Percentiles rank a stretch among this genome's conserved stretches.
Evolutionary conservation across 2,797 vertebrate genomes (phyloP).

Genomic region (Leucoraja ocellata): DNA sequence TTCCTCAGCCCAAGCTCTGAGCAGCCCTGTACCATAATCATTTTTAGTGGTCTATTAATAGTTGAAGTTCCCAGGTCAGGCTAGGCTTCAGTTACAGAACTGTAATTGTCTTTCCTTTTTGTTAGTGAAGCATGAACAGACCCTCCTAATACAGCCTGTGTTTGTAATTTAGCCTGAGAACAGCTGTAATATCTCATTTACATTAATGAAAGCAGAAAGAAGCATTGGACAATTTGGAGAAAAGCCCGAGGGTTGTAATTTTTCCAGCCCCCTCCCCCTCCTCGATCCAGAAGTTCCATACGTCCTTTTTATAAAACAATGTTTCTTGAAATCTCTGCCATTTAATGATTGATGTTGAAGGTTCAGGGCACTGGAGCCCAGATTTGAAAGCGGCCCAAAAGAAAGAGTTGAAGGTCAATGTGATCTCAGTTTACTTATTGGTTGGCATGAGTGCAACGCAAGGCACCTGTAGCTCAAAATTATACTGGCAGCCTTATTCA

Average conservation of each 20-base stretch:
- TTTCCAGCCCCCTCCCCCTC: background rate
- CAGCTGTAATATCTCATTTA: conserved; percentile 30
- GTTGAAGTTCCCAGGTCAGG: conserved; percentile 2
- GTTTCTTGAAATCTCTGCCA: background rate
- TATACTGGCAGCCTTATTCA: background rate
- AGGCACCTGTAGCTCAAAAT: conserved; percentile 11
- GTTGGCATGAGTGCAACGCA: background rate
- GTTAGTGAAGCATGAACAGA: conserved; percentile 25
- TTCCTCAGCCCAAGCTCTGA: background rate
- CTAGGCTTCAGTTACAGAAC: conserved; percentile 24
- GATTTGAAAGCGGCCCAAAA: conserved; percentile 9
- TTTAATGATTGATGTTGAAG: background rate
- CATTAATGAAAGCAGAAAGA: background rate
- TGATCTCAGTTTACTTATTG: background rate
- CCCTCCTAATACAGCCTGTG: conserved; percentile 7
- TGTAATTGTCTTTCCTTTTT: conserved; percentile 31
- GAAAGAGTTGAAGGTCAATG: background rate
- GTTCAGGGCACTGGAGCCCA: background rate
- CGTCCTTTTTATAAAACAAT: background rate
- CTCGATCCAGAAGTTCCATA: background rate
- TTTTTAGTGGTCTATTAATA: conserved; percentile 32
- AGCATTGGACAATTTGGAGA: background rate
- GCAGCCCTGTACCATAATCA: conserved; percentile 16
- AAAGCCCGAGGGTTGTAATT: background rate
- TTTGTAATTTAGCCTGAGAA: conserved; percentile 26